Evolutionary conservation across 2,797 vertebrate species (phyloP).

Genomic region (Typhlichthys eigenmanni): DNA sequence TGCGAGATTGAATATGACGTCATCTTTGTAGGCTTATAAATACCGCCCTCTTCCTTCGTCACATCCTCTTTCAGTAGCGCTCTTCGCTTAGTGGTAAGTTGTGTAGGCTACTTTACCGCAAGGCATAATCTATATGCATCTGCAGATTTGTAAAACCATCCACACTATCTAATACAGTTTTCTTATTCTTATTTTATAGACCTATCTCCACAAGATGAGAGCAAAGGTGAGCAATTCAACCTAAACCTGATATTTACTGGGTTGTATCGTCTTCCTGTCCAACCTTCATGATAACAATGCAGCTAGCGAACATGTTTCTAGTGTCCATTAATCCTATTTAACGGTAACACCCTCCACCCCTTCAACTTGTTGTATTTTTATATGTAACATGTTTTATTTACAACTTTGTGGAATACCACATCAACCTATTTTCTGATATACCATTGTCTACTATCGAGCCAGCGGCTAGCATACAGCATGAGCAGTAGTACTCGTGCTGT

Average conservation of each 20-base stretch:
- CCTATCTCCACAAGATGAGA: constrained; percentile 85
- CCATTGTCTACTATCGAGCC: no score
- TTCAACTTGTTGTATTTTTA: no score
- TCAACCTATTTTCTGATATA: no score
- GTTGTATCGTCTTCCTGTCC: no score
- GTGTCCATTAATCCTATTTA: not conserved
- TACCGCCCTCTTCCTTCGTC: not conserved
- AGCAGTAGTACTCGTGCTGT: no score
- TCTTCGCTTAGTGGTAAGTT: constrained; percentile 77
- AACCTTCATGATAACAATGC: not conserved
- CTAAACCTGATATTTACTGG: not conserved
- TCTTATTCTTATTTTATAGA: constrained; percentile 61
- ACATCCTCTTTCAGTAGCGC: constrained; percentile 75
- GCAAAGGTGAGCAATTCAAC: constrained; percentile 83
- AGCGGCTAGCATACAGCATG: no score
- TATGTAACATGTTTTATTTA: no score
- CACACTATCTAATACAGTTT: not conserved
- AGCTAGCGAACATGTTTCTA: not conserved
- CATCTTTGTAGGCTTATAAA: constrained; percentile 56
- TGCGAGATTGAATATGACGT: constrained; percentile 62
- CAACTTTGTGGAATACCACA: no score
- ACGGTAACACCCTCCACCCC: no score
- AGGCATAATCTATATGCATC: constrained; percentile 73
- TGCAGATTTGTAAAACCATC: constrained; percentile 53
- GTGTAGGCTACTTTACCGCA: fast-evolving